Evolutionary conservation across 2,888 invertebrate genomes (phyloP), one percentile per base, ranked within the genome.

Genomic region (Cheilosia urbana): DNA sequence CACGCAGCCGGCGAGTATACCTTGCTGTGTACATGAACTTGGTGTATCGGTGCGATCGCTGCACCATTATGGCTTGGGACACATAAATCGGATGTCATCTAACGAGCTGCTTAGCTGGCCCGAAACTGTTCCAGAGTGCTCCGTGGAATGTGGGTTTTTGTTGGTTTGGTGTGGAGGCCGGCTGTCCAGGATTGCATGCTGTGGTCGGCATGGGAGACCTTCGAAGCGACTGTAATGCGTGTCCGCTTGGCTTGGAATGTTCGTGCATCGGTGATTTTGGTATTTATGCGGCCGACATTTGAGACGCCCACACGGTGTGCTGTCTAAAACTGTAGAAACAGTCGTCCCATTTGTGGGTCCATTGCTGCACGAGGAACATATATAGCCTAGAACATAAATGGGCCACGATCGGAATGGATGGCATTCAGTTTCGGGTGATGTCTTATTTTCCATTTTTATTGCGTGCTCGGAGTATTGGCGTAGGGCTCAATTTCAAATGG

Each of bases 71-170:
- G 65, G 65, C 37, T 80, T 51, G 58, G 58, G 66, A 76, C 80
- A 68, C 76, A 85, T 85, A 85, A 85, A 85, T 77, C 72, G 37
- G 45, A 27, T 80, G 80, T 76, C 84, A 80, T 66, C 84, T 85
- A 85, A 85, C 80, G 62, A 85, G 85, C 51, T 63, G 72, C 34
- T 53, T 51, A 57, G 34, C 49, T 66, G 57, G 40, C 27, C 30
- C 34, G 58, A 30, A 57, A 62, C 55, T 51, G 57, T 72, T 66
- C 68, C 68, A 57, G 62, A 80, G 51, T 58, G 17, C 24, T 42
- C 58, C 27, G 78, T 78, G 78, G 83, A 83, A 83, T 77, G 76
- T 45, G 66, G 27, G 72, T 9, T 57, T 9, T 19, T 78, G 80
- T 85, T 71, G 4, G 42, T 49, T 57, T 55, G 65, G 21, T 60